phyloP scores from a whole-genome alignment of 2,888 invertebrate genomes.

The Agrotis segetum region DNA sequence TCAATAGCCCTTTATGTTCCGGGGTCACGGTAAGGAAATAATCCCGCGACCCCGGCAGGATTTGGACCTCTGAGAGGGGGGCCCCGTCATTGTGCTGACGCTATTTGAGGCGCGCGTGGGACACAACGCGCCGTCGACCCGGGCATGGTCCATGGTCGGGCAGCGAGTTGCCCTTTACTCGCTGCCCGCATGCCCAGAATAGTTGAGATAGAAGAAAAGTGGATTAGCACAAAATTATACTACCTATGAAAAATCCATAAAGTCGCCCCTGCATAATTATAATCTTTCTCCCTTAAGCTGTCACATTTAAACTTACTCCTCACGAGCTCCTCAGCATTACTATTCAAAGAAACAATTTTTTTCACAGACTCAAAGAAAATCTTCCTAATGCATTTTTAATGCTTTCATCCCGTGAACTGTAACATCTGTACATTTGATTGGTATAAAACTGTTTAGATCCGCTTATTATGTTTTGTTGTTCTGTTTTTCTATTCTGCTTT shows the following conservation, averaged over 20 bases:
- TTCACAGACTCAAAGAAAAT: slow-evolving; percentile 50
- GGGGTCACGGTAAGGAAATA: no score
- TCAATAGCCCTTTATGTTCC: no score
- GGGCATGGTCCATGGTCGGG: no score
- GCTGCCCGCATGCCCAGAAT: no score
- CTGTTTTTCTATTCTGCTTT: background rate
- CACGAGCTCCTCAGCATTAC: slow-evolving; percentile 35
- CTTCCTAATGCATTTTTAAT: slow-evolving; percentile 65
- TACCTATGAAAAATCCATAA: slow-evolving; percentile 5
- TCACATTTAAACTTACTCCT: slow-evolving; percentile 28
- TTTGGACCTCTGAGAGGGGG: no score
- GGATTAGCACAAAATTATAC: background rate
- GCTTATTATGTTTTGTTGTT: slow-evolving; percentile 13
- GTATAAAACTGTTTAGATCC: slow-evolving; percentile 34
- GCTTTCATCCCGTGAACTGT: slow-evolving; percentile 48
- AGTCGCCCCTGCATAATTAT: background rate
- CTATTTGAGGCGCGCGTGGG: no score
- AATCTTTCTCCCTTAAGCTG: slow-evolving; percentile 25
- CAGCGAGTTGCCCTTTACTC: no score
- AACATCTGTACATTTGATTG: slow-evolving; percentile 51
- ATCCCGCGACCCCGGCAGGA: no score
- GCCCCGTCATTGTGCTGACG: no score
- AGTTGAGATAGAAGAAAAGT: background rate
- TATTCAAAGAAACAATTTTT: slow-evolving; percentile 53
- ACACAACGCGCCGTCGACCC: no score